These are phyloP conservation scores for Leptocoma aspasia DNA, from an alignment of 2,113 vertebrate species.

Conservation along the genomic window DNA sequence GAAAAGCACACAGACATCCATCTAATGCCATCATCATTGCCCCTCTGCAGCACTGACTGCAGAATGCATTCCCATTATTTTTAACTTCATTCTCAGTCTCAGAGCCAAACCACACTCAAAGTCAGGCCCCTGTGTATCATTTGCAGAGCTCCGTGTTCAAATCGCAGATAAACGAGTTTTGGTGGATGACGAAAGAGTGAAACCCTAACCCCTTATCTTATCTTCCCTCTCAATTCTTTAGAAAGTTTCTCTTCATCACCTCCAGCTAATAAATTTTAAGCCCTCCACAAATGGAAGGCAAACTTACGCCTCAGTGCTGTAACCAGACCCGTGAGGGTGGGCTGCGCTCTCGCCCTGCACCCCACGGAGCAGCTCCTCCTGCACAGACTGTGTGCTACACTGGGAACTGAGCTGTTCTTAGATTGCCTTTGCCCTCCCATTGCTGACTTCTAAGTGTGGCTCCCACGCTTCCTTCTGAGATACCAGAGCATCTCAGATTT, in stretches of 20 bases:
- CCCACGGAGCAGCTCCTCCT: neutral
- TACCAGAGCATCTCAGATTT: neutral
- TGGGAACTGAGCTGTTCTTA: neutral
- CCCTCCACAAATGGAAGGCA: constrained; percentile 1
- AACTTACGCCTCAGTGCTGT: neutral
- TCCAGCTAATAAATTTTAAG: constrained; percentile 19
- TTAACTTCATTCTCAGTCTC: neutral
- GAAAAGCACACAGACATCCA: neutral
- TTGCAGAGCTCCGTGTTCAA: neutral
- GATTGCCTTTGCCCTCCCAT: neutral
- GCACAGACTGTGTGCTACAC: neutral
- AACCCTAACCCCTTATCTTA: neutral
- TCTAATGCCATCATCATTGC: neutral
- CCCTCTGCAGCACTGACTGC: neutral
- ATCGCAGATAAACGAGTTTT: neutral
- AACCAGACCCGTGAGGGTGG: neutral
- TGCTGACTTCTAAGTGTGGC: neutral
- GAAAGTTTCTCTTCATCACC: constrained; percentile 44
- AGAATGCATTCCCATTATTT: neutral
- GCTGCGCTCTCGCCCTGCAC: accelerated
- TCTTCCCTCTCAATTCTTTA: constrained; percentile 10
- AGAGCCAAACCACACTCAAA: neutral
- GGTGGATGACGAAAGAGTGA: neutral
- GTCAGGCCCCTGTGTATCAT: neutral
- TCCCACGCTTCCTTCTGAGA: constrained; percentile 39